These are phyloP conservation scores for Drosophila putrida DNA, from an alignment of 2,888 invertebrate species.

Conservation along the genomic window DNA sequence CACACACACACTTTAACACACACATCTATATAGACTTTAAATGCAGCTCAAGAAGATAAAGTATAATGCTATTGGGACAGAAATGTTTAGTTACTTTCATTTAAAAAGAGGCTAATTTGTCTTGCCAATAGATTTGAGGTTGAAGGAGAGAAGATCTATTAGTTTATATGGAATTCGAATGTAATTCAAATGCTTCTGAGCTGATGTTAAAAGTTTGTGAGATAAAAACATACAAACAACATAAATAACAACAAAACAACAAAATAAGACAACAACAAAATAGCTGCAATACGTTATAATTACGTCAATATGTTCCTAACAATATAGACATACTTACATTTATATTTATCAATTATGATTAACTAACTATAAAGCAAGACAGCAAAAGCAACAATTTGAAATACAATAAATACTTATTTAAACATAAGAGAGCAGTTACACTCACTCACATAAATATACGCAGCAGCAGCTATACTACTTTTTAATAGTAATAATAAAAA, in stretches of 20 bases:
- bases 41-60: conserved; percentile 29
- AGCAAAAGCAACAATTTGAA: conserved; percentile 38
- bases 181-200: conserved; percentile 6
- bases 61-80: not conserved
- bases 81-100: not conserved
- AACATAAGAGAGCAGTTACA: conserved; percentile 43
- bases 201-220: conserved; percentile 19
- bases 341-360: conserved; percentile 59
- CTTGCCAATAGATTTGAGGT: conserved; percentile 36
- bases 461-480: conserved; percentile 18
- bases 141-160: not conserved
- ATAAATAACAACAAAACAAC: conserved; percentile 30
- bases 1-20: conserved; percentile 1
- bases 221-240: conserved; percentile 6
- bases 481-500: conserved; percentile 11
- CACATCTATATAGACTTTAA: conserved; percentile 17
- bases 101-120: conserved; percentile 52
- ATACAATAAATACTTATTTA: conserved; percentile 52
- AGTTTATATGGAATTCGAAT: not conserved
- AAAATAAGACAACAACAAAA: conserved; percentile 64
- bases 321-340: conserved; percentile 76
- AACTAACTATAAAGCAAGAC: conserved; percentile 50
- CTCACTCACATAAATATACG: conserved; percentile 21
- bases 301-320: conserved; percentile 86
- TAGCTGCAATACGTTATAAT: conserved; percentile 86